These are phyloP conservation scores for Agrypnia vestita DNA, from an alignment of 1,140 invertebrate genomes.

Conservation along the genomic window DNA sequence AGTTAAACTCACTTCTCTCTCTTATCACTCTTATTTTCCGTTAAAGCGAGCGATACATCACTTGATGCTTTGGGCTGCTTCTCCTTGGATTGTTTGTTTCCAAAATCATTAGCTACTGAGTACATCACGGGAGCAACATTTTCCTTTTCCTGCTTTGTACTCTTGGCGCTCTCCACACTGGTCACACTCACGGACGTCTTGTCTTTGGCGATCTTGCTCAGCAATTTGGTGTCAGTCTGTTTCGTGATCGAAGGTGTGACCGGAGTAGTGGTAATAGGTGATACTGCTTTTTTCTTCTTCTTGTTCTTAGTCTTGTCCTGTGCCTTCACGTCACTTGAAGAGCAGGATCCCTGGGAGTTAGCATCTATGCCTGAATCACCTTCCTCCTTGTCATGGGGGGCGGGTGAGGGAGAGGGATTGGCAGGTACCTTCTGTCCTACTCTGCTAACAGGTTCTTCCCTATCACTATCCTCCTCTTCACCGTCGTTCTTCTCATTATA, in stretches of 20 bases:
- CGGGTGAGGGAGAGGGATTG: constrained; percentile 63
- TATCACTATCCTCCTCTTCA: constrained; percentile 78
- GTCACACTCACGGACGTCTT: constrained; percentile 10
- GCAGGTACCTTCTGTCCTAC: constrained; percentile 61
- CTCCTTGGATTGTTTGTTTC: constrained; percentile 62
- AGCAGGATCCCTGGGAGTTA: constrained; percentile 88
- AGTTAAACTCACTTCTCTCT: constrained; percentile 67
- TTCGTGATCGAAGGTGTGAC: constrained; percentile 53
- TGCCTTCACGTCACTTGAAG: constrained; percentile 80
- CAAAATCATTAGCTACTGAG: constrained; percentile 54
- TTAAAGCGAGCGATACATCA: constrained; percentile 33
- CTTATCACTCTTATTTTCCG: constrained; percentile 63
- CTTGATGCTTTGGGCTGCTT: constrained; percentile 11
- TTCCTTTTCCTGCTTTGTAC: constrained; percentile 69
- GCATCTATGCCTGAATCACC: constrained; percentile 91
- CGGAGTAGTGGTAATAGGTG: constrained; percentile 47
- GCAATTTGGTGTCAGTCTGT: constrained; percentile 64
- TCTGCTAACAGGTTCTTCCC: constrained; percentile 71
- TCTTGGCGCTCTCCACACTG: constrained; percentile 47
- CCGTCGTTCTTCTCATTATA: constrained; percentile 81
- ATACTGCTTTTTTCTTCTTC: constrained; percentile 81
- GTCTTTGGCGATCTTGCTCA: constrained; percentile 22
- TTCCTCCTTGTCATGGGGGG: constrained; percentile 80
- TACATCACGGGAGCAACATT: constrained; percentile 67
- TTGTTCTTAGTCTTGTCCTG: constrained; percentile 78